Base-by-base conservation (phyloP, 2,888 invertebrate species). In the Boloria euphrosyne region DNA sequence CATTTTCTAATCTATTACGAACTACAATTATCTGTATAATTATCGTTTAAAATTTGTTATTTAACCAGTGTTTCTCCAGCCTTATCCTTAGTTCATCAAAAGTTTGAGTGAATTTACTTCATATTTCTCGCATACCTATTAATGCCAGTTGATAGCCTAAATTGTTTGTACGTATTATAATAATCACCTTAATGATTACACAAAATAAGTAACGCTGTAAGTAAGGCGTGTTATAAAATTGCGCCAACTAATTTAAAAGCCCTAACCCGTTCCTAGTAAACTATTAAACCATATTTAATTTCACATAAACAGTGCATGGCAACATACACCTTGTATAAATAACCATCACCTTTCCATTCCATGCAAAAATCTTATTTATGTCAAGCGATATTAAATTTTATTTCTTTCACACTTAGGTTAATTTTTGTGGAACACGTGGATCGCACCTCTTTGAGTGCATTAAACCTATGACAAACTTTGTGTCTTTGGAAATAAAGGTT, bases 241-340 rank as follows among this genome's bases (percentile, higher is more conserved):
- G 75, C 77, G 75, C 76, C 76, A 76, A 75, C 79, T 78, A 80
- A 82, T 82, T 83, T 82, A 82, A 78, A 74, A 68, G 71, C 78
- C 74, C 76, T 80, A 84, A 84, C 84, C 82, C 78, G 78, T 85
- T 84, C 85, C 83, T 78, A 83, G 83, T 86, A 85, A 87, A 87
- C 88, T 87, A 87, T 88, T 88, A 87, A 87, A 86, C 84, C 83
- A 85, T 84, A 87, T 87, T 88, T 87, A 87, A 89, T 86, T 88
- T 83, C 82, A 80, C 82, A 84, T 88, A 87, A 89, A 87, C 82
- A 83, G 80, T 83, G 85, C 84, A 86, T 77, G 77, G 83, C 83
- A 85, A 85, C 85, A 83, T 80, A 85, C 86, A 83, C 84, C 82
- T 79, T 76, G 80, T 84, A 85, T 85, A 85, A 88, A 86, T 83